phyloP scores from a whole-genome alignment of 2,888 invertebrate species.

The Liopterus haemorrhoidalis region DNA sequence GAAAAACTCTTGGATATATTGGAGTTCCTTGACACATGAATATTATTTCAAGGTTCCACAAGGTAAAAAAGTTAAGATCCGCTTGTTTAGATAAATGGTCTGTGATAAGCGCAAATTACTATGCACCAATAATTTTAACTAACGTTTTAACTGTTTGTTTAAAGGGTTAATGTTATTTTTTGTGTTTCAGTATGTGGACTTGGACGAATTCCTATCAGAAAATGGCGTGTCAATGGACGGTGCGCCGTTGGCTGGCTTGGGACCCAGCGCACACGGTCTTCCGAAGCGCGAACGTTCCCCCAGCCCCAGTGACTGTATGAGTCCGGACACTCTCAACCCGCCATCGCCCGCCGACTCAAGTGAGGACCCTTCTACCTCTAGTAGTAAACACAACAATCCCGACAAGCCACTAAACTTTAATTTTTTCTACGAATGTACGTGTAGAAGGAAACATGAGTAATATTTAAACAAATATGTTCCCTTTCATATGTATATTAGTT shows the following conservation, averaged over 20 bases:
- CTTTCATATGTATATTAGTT: no score
- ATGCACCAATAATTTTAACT: no score
- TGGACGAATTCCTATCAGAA: constrained; percentile 94
- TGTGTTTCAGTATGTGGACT: constrained; percentile 80
- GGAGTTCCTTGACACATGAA: no score
- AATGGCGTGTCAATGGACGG: constrained; percentile 86
- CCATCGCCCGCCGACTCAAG: constrained; percentile 87
- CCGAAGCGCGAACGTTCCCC: constrained; percentile 83
- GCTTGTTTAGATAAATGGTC: no score
- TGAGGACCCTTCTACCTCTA: constrained; percentile 57
- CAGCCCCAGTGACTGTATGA: constrained; percentile 82
- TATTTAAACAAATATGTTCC: no score
- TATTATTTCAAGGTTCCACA: no score
- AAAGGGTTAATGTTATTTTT: constrained; percentile 13
- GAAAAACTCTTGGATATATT: no score
- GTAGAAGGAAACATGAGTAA: no score
- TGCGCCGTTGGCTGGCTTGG: constrained; percentile 54
- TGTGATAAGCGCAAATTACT: background rate
- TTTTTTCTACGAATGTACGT: constrained; percentile 20
- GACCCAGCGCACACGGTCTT: constrained; percentile 60
- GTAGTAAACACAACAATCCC: constrained; percentile 13
- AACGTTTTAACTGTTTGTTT: no score
- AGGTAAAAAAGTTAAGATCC: no score
- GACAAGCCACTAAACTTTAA: constrained; percentile 17
- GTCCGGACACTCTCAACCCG: constrained; percentile 83